Evolutionary conservation across 2,888 invertebrate genomes (phyloP).

Genomic region (Litoditis marina): DNA sequence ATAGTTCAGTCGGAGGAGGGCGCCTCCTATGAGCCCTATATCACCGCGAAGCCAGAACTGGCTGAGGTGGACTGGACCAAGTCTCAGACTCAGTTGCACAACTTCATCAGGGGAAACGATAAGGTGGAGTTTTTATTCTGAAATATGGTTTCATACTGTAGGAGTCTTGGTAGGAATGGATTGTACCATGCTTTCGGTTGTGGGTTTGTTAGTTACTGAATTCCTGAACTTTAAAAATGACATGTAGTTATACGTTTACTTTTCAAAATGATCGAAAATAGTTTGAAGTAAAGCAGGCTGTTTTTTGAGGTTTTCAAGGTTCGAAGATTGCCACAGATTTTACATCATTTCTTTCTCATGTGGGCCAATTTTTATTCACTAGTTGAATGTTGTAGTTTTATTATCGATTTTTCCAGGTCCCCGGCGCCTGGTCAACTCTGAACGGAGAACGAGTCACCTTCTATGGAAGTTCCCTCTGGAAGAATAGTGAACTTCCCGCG

Average conservation of each 20-base stretch:
- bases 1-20: slow-evolving; percentile 79
- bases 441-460: slow-evolving; percentile 71
- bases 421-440: slow-evolving; percentile 78
- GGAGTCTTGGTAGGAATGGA: too few relatives aligned
- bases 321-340: too few relatives aligned
- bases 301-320: too few relatives aligned
- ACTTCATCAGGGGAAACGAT: slow-evolving; percentile 88
- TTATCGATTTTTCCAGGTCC: slow-evolving; percentile 67
- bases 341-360: neutral
- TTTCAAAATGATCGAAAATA: too few relatives aligned
- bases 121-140: too few relatives aligned
- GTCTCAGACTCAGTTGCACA: slow-evolving; percentile 72
- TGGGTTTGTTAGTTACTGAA: too few relatives aligned
- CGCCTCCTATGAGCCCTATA: slow-evolving; percentile 81
- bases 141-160: too few relatives aligned
- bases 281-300: neutral
- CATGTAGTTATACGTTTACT: too few relatives aligned
- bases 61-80: slow-evolving; percentile 68
- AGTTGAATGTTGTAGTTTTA: neutral
- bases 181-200: too few relatives aligned
- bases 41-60: slow-evolving; percentile 68
- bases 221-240: too few relatives aligned
- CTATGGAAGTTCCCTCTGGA: slow-evolving; percentile 79
- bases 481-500: slow-evolving; percentile 64
- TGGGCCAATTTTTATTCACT: neutral